These are phyloP conservation scores for Morelia viridis DNA, from an alignment of 2,797 vertebrate genomes.

Conservation along the genomic window DNA sequence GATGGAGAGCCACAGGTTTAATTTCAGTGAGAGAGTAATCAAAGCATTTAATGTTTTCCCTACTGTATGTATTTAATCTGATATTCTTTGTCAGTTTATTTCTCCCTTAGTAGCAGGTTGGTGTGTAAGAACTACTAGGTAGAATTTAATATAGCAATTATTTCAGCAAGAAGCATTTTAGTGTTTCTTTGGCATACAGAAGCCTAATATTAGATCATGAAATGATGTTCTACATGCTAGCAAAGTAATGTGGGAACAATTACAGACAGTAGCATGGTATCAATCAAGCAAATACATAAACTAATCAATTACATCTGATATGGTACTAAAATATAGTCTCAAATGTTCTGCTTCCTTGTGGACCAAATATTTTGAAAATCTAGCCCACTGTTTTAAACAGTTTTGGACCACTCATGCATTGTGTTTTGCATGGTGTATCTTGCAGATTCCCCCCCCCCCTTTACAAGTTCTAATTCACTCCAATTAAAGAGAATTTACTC, in stretches of 20 bases:
- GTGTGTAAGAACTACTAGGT: not conserved
- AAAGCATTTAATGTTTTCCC: not conserved
- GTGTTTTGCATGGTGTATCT: no score
- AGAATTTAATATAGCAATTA: not conserved
- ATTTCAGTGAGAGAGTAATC: no score
- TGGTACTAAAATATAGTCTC: not conserved
- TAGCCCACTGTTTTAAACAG: not conserved
- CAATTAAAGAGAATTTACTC: no score
- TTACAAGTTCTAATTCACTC: no score
- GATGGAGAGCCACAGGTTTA: not conserved
- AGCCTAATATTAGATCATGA: not conserved
- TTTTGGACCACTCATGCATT: no score
- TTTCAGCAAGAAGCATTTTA: not conserved
- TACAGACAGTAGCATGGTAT: no score
- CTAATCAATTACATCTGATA: not conserved
- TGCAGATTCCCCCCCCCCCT: no score
- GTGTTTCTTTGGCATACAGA: not conserved
- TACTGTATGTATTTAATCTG: not conserved
- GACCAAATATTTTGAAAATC: not conserved
- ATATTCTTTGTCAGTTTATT: not conserved
- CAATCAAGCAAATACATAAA: no score
- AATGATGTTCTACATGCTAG: not conserved
- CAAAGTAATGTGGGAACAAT: no score
- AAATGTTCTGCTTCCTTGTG: not conserved
- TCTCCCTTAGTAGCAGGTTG: not conserved